A percentile compares a stretch with the other conserved stretches of the same genome.
Conservation (phyloP, 2,797 vertebrate species). For the Lepidocolaptes lacrymiger region DNA sequence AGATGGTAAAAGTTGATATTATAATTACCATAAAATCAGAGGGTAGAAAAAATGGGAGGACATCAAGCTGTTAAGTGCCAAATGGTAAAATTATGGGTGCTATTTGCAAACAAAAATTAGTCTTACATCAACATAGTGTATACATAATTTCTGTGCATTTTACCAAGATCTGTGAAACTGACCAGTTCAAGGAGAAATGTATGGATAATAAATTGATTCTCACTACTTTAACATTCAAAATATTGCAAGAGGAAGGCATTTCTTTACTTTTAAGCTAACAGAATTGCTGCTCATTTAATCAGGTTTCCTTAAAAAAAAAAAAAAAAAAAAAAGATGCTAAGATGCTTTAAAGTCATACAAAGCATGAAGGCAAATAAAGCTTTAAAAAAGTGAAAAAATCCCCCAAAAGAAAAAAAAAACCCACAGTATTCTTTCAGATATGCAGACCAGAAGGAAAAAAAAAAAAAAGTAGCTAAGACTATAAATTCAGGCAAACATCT, state of each 20-base stretch:
- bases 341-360: background rate
- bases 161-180: background rate
- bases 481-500: background rate
- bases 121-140: background rate
- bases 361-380: background rate
- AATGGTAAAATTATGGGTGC: background rate
- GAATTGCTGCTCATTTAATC: background rate
- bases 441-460: background rate
- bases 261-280: background rate
- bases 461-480: background rate
- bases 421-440: background rate
- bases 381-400: background rate
- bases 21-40: background rate
- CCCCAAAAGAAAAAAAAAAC: rapidly evolving
- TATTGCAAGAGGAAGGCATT: background rate
- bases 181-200: background rate
- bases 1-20: background rate
- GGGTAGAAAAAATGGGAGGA: background rate
- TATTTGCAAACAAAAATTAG: background rate
- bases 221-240: background rate
- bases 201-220: background rate
- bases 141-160: background rate
- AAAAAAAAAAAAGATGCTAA: too few species aligned
- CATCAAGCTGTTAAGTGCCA: background rate
- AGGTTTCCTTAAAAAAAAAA: background rate